Base-by-base conservation (phyloP, 2,113 vertebrate genomes). In the Takifugu bimaculatus region DNA sequence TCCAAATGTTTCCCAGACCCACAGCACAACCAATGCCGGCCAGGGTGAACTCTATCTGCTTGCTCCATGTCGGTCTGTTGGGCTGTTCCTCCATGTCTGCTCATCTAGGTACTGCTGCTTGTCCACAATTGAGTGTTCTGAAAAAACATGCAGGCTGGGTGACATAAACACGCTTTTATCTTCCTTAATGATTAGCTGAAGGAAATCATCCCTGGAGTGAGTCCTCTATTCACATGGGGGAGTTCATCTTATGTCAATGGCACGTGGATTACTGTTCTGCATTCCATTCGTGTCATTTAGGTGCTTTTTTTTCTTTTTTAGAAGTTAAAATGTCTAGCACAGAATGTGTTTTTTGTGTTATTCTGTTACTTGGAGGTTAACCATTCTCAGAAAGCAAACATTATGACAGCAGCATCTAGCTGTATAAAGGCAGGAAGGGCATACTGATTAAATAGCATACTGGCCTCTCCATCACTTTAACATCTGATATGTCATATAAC, bases 21-120 rank as follows among this genome's bases (percentile, higher is more conserved):
- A 92, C 90, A 2, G 90, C 90, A 35, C 74, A 85, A 26, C 91
- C 91, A 3, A 92, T 90, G 42, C 86, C 90, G 3, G 91, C 91
- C 77, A 92, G 57, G 6, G 90, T 92, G 82, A 92, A 92, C 83
- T 92, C 90, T 58, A 92, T 86, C 75, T 90, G 89, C 72, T 83
- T 63, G 80, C 80, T 90, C 91, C 91, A 92, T 13, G 86, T 91
- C 7, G 87, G 88, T 74, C 91, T 89, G 60, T 20, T 63, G 2
- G 13, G 49, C 5, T 76, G 72, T 14, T 68, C 60, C n/a, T 87
- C 78, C 83, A 77, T 74, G 6, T 63, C 67, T 63, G 10, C 57
- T 47, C 29, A 6, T 44, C 13, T 57, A 42, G 35, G 44, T 29
- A n/a, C 45, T 35, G 66, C 29, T 15, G 26, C 29, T 52, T 27